phyloP scores from a whole-genome alignment of 2,888 invertebrate genomes.

The Eupithecia dodoneata region DNA sequence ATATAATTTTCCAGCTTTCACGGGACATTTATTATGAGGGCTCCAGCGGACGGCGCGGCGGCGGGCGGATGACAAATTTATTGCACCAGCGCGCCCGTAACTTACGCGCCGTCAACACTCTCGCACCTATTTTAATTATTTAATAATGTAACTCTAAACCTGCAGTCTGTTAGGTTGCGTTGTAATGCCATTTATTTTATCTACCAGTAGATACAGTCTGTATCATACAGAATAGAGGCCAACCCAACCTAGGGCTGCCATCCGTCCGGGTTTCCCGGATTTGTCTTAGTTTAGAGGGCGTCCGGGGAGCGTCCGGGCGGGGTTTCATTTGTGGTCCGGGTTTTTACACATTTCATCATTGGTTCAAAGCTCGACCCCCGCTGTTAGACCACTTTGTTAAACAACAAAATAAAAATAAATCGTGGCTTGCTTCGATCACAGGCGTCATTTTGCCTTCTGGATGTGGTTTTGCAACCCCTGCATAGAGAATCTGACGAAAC shows the following conservation, averaged over 20 bases:
- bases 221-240: no score
- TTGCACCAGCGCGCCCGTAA: conserved; percentile 34
- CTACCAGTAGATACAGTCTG: no score
- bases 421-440: no score
- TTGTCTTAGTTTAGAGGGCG: background rate
- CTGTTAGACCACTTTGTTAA: no score
- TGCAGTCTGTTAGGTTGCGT: background rate
- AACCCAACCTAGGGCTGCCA: background rate
- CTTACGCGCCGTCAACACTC: conserved; percentile 20
- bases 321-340: background rate
- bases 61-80: conserved; percentile 34
- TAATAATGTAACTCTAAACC: background rate
- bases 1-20: conserved; percentile 11
- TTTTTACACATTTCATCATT: background rate
- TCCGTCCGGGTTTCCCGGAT: background rate
- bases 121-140: background rate
- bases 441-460: no score
- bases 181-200: no score
- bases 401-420: no score
- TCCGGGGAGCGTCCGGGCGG: background rate
- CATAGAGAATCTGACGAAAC: no score
- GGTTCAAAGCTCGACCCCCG: no score
- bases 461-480: no score
- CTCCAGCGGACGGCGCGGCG: conserved; percentile 3
- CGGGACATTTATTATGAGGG: conserved; percentile 16